A percentile compares a stretch with the other conserved stretches of the same genome.
These are phyloP conservation scores for Gastracanthus pulcherrimus DNA, from an alignment of 2,888 invertebrate genomes.

Conservation along the genomic window DNA sequence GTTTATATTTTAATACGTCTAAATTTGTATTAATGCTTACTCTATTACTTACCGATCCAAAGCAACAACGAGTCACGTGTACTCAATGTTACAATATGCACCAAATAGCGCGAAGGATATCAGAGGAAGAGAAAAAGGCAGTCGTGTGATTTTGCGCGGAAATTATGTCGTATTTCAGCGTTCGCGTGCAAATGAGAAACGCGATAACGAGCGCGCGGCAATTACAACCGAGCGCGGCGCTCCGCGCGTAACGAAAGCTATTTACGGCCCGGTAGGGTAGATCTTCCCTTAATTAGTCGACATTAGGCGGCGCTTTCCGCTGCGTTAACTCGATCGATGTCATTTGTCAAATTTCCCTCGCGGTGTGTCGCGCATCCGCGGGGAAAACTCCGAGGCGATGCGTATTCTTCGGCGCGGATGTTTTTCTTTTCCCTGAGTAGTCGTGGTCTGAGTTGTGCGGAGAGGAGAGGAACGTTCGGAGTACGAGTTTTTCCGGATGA, in stretches of 20 bases:
- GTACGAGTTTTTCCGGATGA: neutral
- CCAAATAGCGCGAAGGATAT: too few species aligned
- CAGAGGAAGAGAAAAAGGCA: neutral
- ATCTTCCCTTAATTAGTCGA: constrained; percentile 10
- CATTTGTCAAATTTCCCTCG: constrained; percentile 57
- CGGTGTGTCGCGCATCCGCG: neutral
- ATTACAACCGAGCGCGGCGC: neutral
- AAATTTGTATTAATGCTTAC: too few species aligned
- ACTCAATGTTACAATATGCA: too few species aligned
- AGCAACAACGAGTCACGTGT: too few species aligned
- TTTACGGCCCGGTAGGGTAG: neutral
- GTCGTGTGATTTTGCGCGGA: neutral
- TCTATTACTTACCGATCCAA: too few species aligned
- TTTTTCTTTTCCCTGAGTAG: neutral
- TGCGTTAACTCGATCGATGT: neutral
- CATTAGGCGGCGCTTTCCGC: neutral
- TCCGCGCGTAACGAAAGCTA: constrained; percentile 14
- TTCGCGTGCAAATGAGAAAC: constrained; percentile 18
- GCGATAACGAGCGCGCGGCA: constrained; percentile 14
- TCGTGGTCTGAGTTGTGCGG: neutral
- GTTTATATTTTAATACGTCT: too few species aligned
- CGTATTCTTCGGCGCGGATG: neutral
- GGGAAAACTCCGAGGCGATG: too few species aligned
- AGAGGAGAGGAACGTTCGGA: neutral
- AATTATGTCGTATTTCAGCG: constrained; percentile 17